Evolutionary conservation across 2,113 vertebrate species (phyloP).

Genomic region (Nycticebus coucang): DNA sequence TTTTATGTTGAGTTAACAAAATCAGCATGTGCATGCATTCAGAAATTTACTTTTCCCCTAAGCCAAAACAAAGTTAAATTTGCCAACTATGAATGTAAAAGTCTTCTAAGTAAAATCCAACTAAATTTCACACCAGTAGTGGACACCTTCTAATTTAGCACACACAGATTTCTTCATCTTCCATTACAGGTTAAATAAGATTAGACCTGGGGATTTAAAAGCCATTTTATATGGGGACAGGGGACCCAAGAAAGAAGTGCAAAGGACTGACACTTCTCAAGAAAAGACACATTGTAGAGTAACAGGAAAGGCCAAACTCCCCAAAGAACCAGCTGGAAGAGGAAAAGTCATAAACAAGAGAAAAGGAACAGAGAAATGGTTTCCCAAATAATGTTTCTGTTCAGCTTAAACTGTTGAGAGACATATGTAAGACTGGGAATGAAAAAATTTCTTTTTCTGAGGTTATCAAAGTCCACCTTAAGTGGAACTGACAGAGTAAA

Average conservation of each 20-base stretch:
- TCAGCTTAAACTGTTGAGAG: slow-evolving; percentile 39
- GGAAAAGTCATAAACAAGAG: slow-evolving; percentile 47
- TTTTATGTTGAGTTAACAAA: slow-evolving; percentile 83
- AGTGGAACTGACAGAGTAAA: slow-evolving; percentile 65
- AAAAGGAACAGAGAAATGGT: slow-evolving; percentile 55
- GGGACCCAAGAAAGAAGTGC: neutral
- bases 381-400: slow-evolving; percentile 30
- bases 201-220: slow-evolving; percentile 55
- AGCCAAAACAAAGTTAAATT: slow-evolving; percentile 73
- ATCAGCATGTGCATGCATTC: slow-evolving; percentile 76
- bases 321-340: slow-evolving; percentile 35
- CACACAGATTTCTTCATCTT: slow-evolving; percentile 68
- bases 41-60: slow-evolving; percentile 75
- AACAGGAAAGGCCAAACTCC: slow-evolving; percentile 13
- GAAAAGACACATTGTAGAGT: neutral
- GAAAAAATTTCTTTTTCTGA: slow-evolving; percentile 38
- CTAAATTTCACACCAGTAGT: slow-evolving; percentile 77
- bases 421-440: slow-evolving; percentile 22
- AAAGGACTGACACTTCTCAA: neutral
- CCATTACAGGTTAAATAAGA: slow-evolving; percentile 4
- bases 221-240: neutral
- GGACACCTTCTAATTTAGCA: slow-evolving; percentile 57
- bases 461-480: slow-evolving; percentile 52
- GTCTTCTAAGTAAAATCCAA: slow-evolving; percentile 77
- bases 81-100: slow-evolving; percentile 65